phyloP scores from a whole-genome alignment of 2,797 vertebrate species.

The Notamacropus eugenii region DNA sequence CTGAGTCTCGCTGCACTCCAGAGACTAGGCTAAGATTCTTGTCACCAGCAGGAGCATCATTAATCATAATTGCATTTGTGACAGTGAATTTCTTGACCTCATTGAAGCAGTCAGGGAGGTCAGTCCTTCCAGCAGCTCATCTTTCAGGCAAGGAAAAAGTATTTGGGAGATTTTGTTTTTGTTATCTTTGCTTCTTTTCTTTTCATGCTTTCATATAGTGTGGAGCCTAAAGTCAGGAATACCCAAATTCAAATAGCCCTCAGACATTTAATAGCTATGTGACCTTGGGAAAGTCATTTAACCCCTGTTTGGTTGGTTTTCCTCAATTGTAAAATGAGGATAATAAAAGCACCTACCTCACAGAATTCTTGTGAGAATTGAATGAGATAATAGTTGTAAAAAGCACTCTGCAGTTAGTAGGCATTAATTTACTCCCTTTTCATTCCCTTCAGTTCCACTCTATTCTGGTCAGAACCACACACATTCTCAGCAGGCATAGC shows the following conservation, averaged over 20 bases:
- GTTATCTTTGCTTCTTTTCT: slow-evolving; percentile 68
- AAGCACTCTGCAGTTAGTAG: neutral
- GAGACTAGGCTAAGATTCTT: slow-evolving; percentile 77
- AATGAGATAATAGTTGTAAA: neutral
- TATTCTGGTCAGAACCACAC: slow-evolving; percentile 72
- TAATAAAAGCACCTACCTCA: neutral
- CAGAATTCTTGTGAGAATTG: neutral
- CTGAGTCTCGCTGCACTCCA: slow-evolving; percentile 64
- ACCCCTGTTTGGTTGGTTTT: neutral
- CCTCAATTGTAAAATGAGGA: neutral
- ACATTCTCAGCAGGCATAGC: slow-evolving; percentile 59
- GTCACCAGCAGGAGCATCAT: slow-evolving; percentile 77
- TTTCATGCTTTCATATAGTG: neutral
- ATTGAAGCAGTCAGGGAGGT: slow-evolving; percentile 78
- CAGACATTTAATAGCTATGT: neutral
- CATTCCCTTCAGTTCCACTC: slow-evolving; percentile 71
- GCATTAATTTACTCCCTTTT: neutral
- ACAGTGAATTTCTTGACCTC: slow-evolving; percentile 83
- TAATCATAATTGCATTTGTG: slow-evolving; percentile 81
- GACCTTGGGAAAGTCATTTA: neutral
- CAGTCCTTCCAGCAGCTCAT: slow-evolving; percentile 76
- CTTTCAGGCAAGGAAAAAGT: slow-evolving; percentile 78
- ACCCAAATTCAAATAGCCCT: neutral
- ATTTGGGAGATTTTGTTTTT: slow-evolving; percentile 72
- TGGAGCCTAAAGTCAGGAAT: neutral